Evolutionary conservation across 2,113 vertebrate species (phyloP).

Genomic region (Ammospiza nelsoni): DNA sequence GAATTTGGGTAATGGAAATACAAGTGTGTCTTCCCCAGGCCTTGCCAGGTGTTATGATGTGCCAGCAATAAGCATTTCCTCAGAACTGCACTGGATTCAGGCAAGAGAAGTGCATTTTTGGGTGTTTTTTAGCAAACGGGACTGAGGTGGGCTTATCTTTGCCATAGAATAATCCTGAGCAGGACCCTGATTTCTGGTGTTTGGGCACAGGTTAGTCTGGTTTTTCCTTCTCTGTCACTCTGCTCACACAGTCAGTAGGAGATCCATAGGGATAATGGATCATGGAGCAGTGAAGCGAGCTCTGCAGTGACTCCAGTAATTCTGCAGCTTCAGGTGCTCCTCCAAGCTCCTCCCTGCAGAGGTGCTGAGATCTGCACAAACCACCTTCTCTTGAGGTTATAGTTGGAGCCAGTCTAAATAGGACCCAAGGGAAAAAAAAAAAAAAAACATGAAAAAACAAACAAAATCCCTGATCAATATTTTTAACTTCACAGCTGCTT

Average conservation of each 20-base stretch:
- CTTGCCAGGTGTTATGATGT: background rate
- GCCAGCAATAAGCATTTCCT: background rate
- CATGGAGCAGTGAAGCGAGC: accelerated
- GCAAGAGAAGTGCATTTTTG: background rate
- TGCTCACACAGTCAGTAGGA: background rate
- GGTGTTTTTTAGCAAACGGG: background rate
- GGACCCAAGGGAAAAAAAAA: background rate
- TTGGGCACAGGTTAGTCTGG: background rate
- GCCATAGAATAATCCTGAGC: background rate
- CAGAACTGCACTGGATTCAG: background rate
- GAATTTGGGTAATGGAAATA: background rate
- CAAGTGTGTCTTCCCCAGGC: background rate
- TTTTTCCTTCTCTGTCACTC: background rate
- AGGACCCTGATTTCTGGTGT: background rate
- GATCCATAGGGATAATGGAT: background rate
- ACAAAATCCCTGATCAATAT: background rate
- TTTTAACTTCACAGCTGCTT: background rate
- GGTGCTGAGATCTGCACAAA: background rate
- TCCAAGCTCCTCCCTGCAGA: background rate
- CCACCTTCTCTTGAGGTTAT: background rate
- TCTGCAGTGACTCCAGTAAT: background rate
- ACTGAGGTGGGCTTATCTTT: background rate
- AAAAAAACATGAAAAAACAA: accelerated
- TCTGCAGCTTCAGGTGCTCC: background rate
- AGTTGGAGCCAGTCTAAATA: background rate